These are phyloP conservation scores for Erythrolamprus reginae DNA, from an alignment of 2,113 vertebrate species.

Conservation along the genomic window DNA sequence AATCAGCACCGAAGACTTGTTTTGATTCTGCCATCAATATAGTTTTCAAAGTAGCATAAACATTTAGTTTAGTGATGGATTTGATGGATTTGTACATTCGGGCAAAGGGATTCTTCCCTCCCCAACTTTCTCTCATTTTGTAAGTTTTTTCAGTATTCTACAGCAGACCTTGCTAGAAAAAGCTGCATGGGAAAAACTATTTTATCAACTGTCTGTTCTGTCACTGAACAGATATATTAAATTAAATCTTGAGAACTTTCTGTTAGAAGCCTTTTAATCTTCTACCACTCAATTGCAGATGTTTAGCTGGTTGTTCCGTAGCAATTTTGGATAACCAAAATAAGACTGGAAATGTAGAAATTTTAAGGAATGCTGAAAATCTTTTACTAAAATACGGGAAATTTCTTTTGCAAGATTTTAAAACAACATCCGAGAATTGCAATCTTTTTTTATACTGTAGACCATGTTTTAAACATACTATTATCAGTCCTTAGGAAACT, in stretches of 20 bases:
- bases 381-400: background rate
- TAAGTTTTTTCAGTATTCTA: background rate
- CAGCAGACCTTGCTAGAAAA: background rate
- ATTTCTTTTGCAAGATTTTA: background rate
- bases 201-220: background rate
- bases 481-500: background rate
- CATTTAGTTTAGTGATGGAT: background rate
- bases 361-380: background rate
- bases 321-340: background rate
- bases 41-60: background rate
- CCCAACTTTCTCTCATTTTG: background rate
- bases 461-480: background rate
- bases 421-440: background rate
- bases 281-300: too few relatives aligned
- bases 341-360: background rate
- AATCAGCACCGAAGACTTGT: background rate
- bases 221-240: background rate
- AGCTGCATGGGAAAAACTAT: background rate
- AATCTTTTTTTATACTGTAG: background rate
- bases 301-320: background rate
- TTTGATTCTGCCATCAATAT: background rate
- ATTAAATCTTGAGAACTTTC: background rate
- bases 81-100: background rate
- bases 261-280: background rate
- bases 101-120: background rate